Evolutionary conservation across 2,888 invertebrate genomes (phyloP), one percentile per base, ranked within the genome.

Genomic region (Trisateles emortualis): DNA sequence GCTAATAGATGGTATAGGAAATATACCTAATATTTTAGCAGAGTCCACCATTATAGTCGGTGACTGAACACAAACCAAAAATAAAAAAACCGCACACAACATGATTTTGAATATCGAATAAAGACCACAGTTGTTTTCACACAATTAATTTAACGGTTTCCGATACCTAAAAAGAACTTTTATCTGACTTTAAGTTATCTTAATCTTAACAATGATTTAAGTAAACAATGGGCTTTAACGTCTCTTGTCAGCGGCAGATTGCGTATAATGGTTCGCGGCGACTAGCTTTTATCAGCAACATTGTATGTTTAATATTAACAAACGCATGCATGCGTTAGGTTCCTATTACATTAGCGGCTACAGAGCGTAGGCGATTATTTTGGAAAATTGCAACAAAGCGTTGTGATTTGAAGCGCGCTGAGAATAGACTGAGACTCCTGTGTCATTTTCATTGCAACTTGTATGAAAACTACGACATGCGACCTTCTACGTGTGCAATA

Each of bases 1-100:
- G 48, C 85, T 87, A 36, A 84, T 72, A 0, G 86, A 83, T 0
- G 87, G 80, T 1, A 76, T 70, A 0, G 86, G 76, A 33, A 85
- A 69, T 1, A 87, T 64, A 0, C 71, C 82, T 14, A 90, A 55
- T 42, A 90, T 89, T 42, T 75, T 78, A 1, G 82, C 81, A 3
- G 75, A 51, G 16, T 67, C 46, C 19, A 55, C 26, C 30, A 46
- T 13, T 9, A 33, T 11, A 5, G 13, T 2, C 6, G 41, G 8
- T 9, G 44, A 22, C 10, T 45, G 39, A 11, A 53, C 8, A 6
- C 51, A 42, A 3, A 45, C 4, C 6, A 55, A 5, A 29, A 49
- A 16, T 14, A 55, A 22, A 11, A 59, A 33, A 33, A 3, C 13
- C 6, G 19, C 17, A 24, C 42, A 43, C 36, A 39, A 44, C 58